These are phyloP conservation scores for Rhea pennata DNA, from an alignment of 2,113 vertebrate species.

Conservation along the genomic window DNA sequence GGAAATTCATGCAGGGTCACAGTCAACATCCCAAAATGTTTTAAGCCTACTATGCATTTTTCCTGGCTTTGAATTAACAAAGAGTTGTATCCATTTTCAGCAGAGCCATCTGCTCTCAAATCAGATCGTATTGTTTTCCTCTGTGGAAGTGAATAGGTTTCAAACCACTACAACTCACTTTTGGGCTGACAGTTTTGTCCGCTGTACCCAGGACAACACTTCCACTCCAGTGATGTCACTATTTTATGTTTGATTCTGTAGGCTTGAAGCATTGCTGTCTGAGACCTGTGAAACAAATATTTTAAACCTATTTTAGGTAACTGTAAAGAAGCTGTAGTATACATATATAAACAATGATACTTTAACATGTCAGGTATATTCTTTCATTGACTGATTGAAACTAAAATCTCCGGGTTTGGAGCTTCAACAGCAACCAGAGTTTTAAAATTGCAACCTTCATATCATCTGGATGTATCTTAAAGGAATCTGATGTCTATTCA, in stretches of 20 bases:
- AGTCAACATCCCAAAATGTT: not conserved
- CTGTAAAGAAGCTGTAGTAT: not conserved
- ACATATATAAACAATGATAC: not conserved
- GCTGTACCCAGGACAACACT: slow-evolving; percentile 80
- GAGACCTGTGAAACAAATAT: slow-evolving; percentile 65
- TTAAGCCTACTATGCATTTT: not conserved
- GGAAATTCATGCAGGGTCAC: not conserved
- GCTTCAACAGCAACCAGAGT: not conserved
- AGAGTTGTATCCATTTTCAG: not conserved
- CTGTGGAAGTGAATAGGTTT: not conserved
- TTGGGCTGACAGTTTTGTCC: slow-evolving; percentile 74
- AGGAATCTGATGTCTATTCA: not conserved
- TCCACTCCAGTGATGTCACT: slow-evolving; percentile 82
- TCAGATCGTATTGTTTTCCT: not conserved
- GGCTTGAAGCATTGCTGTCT: slow-evolving; percentile 58
- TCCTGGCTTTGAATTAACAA: not conserved
- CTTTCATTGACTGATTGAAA: not conserved
- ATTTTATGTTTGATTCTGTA: slow-evolving; percentile 83
- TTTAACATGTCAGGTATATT: not conserved
- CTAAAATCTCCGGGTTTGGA: not conserved
- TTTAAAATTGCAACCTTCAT: not conserved
- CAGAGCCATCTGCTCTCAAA: not conserved
- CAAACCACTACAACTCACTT: slow-evolving; percentile 36
- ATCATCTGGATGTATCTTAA: not conserved
- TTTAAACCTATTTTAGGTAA: not conserved